These are phyloP conservation scores for Drosophila cracens DNA, from an alignment of 2,888 invertebrate species.

Conservation along the genomic window DNA sequence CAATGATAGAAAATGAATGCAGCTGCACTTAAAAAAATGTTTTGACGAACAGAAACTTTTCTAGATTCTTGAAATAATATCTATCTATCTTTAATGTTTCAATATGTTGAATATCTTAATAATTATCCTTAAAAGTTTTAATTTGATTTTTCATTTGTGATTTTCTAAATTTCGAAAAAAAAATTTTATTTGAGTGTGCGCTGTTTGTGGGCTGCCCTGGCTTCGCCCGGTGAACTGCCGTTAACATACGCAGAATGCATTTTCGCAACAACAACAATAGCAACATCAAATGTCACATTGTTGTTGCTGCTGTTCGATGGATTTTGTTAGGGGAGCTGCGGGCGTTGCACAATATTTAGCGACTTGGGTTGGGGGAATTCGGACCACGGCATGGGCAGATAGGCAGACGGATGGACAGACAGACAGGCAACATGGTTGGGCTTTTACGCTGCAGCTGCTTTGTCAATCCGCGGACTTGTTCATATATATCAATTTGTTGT, in stretches of 20 bases:
- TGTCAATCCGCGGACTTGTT: slow-evolving; percentile 70
- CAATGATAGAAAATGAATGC: slow-evolving; percentile 64
- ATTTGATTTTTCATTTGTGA: neutral
- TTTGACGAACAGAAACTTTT: neutral
- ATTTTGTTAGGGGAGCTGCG: slow-evolving; percentile 65
- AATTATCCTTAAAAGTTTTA: neutral
- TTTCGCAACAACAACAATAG: slow-evolving; percentile 53
- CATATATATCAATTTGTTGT: slow-evolving; percentile 80
- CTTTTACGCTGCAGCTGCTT: slow-evolving; percentile 77
- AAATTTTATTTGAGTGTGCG: slow-evolving; percentile 9
- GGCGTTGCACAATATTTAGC: slow-evolving; percentile 30
- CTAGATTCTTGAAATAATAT: neutral
- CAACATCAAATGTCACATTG: slow-evolving; percentile 57
- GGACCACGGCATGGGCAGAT: slow-evolving; percentile 16
- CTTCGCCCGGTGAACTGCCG: slow-evolving; percentile 50
- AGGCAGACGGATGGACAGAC: slow-evolving; percentile 44
- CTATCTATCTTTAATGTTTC: too few relatives aligned
- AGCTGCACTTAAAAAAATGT: slow-evolving; percentile 36
- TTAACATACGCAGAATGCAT: slow-evolving; percentile 64
- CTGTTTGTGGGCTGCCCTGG: slow-evolving; percentile 35
- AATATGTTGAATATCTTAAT: neutral
- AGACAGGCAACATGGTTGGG: slow-evolving; percentile 70
- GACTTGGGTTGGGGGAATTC: slow-evolving; percentile 19
- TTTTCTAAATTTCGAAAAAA: neutral
- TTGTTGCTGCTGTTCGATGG: slow-evolving; percentile 17